Percentiles rank a stretch among this genome's conserved stretches.
Conservation (phyloP, 2,888 invertebrate species). For the Brachylomia viminalis region DNA sequence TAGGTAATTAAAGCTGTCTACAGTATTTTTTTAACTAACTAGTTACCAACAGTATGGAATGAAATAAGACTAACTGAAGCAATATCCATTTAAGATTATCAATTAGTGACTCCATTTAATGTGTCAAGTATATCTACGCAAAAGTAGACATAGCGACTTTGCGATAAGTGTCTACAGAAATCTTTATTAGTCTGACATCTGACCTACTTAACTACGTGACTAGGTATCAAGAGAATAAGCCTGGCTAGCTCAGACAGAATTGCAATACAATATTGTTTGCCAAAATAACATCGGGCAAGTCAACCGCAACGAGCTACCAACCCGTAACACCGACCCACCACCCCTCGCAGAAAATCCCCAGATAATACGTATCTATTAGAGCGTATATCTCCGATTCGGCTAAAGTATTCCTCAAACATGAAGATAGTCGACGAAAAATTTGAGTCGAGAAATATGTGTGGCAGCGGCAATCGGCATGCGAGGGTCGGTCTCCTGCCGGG, state of each 20-base stretch:
- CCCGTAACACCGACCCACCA: constrained; percentile 79
- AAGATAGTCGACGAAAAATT: constrained; percentile 90
- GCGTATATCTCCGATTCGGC: constrained; percentile 89
- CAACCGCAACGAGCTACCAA: constrained; percentile 74
- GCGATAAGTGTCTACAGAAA: constrained; percentile 52
- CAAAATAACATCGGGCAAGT: constrained; percentile 78
- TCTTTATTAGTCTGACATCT: constrained; percentile 60
- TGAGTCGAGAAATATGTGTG: constrained; percentile 89
- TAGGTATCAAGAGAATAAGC: constrained; percentile 59
- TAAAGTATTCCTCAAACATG: constrained; percentile 90
- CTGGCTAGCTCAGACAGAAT: constrained; percentile 61
- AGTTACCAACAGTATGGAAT: constrained; percentile 3
- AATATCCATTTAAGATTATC: constrained; percentile 29
- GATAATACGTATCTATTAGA: constrained; percentile 89
- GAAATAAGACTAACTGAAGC: not conserved
- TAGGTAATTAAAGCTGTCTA: not conserved
- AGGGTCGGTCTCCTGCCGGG: constrained; percentile 79
- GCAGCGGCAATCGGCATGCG: constrained; percentile 85
- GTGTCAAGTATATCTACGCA: constrained; percentile 31
- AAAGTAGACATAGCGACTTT: constrained; percentile 36
- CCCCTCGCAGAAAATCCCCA: constrained; percentile 83
- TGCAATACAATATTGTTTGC: constrained; percentile 79
- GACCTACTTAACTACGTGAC: constrained; percentile 59
- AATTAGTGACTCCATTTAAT: constrained; percentile 41
- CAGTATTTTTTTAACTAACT: not conserved